phyloP scores from a whole-genome alignment of 2,797 vertebrate species.

The Macropus fuliginosus region DNA sequence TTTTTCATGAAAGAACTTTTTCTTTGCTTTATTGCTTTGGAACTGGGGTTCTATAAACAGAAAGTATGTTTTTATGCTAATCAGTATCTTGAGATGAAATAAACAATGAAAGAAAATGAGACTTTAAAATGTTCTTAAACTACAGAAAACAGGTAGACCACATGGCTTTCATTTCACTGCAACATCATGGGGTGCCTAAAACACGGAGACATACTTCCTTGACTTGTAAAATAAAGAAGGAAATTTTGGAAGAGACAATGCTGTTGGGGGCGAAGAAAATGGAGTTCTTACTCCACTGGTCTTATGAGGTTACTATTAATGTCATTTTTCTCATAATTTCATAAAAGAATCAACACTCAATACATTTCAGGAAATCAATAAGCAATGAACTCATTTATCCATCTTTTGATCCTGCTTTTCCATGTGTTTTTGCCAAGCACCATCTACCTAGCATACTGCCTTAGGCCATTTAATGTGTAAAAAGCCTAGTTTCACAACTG shows the following conservation, averaged over 20 bases:
- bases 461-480: background rate
- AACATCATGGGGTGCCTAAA: constrained; percentile 35
- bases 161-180: background rate
- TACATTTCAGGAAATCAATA: constrained; percentile 13
- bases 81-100: constrained; percentile 28
- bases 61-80: constrained; percentile 33
- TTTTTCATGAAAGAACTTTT: background rate
- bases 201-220: background rate
- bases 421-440: background rate
- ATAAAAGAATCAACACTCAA: background rate
- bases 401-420: constrained; percentile 18
- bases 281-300: background rate
- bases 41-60: constrained; percentile 12
- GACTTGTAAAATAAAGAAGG: constrained; percentile 39
- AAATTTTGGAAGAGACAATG: background rate
- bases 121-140: constrained; percentile 40
- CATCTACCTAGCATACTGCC: constrained; percentile 1
- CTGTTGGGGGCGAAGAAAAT: background rate
- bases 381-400: background rate
- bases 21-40: background rate
- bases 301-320: background rate
- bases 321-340: background rate
- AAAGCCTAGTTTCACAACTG: background rate
- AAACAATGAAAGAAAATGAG: constrained; percentile 11
- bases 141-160: background rate